These are phyloP conservation scores for Nasonia oneida DNA, from an alignment of 2,888 invertebrate species.

Conservation along the genomic window DNA sequence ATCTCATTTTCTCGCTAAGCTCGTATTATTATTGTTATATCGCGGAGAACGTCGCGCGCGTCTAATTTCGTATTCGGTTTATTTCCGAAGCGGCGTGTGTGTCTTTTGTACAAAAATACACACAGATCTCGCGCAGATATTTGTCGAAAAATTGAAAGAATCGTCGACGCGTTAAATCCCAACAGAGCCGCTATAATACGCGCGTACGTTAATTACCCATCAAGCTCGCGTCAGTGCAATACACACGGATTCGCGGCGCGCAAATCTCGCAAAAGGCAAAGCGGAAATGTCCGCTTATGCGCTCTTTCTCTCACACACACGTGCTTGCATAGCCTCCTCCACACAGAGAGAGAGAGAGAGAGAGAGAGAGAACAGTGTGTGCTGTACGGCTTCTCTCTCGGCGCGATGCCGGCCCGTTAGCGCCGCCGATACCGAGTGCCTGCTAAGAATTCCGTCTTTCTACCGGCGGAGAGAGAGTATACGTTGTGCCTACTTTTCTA, in stretches of 20 bases:
- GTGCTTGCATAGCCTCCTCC: background rate
- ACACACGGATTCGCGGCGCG: background rate
- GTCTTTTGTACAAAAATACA: no score
- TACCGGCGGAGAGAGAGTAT: background rate
- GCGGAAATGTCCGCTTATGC: slow-evolving; percentile 20
- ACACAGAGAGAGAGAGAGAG: background rate
- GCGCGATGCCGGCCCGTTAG: slow-evolving; percentile 43
- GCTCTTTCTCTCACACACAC: background rate
- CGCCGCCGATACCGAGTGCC: slow-evolving; percentile 42
- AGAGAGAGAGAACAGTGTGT: background rate
- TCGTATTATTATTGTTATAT: no score
- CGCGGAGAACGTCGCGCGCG: no score
- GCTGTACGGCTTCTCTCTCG: slow-evolving; percentile 22
- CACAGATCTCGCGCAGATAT: no score
- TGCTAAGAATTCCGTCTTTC: slow-evolving; percentile 45
- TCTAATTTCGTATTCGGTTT: no score
- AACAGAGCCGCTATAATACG: background rate
- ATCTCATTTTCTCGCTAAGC: no score
- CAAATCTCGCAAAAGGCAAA: slow-evolving; percentile 19
- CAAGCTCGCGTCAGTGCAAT: slow-evolving; percentile 3
- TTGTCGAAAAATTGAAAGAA: no score
- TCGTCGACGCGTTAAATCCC: no score
- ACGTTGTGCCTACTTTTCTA: background rate
- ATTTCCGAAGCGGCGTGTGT: no score
- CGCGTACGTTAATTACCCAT: background rate